These are phyloP conservation scores for Isichthys henryi DNA, from an alignment of 2,113 vertebrate genomes.

Conservation along the genomic window DNA sequence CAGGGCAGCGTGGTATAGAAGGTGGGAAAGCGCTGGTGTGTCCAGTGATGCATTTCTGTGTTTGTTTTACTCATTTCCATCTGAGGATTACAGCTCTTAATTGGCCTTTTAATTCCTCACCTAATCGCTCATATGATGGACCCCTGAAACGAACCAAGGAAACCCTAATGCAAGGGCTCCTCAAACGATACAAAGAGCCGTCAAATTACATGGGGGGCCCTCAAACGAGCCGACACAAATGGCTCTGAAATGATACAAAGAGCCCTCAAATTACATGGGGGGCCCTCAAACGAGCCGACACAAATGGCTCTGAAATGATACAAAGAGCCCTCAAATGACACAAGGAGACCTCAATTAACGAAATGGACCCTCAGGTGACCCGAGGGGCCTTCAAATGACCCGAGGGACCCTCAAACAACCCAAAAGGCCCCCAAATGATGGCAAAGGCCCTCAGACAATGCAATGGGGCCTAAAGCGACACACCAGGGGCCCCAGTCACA, in stretches of 20 bases:
- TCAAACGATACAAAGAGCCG: background rate
- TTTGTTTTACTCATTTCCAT: conserved; percentile 27
- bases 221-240: background rate
- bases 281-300: background rate
- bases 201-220: background rate
- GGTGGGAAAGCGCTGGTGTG: background rate
- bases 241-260: background rate
- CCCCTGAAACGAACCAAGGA: background rate
- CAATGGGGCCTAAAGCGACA: background rate
- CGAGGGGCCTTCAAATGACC: background rate
- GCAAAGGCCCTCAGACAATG: background rate
- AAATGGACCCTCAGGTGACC: background rate
- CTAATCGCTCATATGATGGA: background rate
- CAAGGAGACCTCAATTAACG: background rate
- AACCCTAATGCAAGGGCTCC: background rate
- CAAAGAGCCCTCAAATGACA: background rate
- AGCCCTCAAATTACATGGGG: background rate
- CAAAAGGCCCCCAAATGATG: background rate
- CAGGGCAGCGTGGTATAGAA: background rate
- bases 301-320: too few species aligned
- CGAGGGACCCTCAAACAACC: background rate
- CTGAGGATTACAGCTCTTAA: background rate
- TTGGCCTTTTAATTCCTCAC: background rate
- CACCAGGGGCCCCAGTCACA: background rate
- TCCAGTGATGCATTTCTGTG: background rate